Evolutionary conservation across 2,113 vertebrate species (phyloP).

Genomic region (Solea solea): DNA sequence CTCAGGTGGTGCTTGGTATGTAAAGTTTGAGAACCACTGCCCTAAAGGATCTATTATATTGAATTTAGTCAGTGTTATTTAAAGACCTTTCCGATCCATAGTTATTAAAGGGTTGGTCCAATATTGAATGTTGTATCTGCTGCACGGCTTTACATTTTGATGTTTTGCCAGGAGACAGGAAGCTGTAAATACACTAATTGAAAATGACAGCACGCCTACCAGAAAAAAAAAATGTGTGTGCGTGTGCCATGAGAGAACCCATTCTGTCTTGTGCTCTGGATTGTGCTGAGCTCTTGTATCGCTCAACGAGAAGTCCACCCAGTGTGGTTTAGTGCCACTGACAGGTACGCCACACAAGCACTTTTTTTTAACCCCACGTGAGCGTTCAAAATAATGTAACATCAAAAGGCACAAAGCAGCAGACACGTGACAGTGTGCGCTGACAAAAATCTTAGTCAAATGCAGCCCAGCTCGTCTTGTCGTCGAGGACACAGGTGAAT

Average conservation of each 20-base stretch:
- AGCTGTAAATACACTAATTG: background rate
- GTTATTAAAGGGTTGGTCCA: no score
- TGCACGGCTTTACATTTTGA: no score
- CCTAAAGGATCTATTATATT: no score
- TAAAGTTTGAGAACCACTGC: no score
- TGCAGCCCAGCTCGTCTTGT: background rate
- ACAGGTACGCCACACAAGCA: slow-evolving; percentile 65
- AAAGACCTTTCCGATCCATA: no score
- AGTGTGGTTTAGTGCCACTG: slow-evolving; percentile 50
- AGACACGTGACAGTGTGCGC: slow-evolving; percentile 7
- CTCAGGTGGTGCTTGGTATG: no score
- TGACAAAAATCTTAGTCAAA: slow-evolving; percentile 10
- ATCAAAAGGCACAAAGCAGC: slow-evolving; percentile 32
- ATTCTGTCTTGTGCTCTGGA: slow-evolving; percentile 60
- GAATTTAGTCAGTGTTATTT: no score
- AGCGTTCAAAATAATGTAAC: slow-evolving; percentile 58
- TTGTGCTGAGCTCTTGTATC: slow-evolving; percentile 68
- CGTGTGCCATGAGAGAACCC: slow-evolving; percentile 38
- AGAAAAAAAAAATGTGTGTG: background rate
- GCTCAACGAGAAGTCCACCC: slow-evolving; percentile 19
- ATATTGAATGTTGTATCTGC: no score
- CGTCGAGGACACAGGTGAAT: slow-evolving; percentile 9
- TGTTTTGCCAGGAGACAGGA: no score
- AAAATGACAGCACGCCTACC: background rate
- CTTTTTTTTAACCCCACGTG: slow-evolving; percentile 52